phyloP scores from a whole-genome alignment of 2,113 vertebrate genomes.

The Tachuris rubrigastra region DNA sequence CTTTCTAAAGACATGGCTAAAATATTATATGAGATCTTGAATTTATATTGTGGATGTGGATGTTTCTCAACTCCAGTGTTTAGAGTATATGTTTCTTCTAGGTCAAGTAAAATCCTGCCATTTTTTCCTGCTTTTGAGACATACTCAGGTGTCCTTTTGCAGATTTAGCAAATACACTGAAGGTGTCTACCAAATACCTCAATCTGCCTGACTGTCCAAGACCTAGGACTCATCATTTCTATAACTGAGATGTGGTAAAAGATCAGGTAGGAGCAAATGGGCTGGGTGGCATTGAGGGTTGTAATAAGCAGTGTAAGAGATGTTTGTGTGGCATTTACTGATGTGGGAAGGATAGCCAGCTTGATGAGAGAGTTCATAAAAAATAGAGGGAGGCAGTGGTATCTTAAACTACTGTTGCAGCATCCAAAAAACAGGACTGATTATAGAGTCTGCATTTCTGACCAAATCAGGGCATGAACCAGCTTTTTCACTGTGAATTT shows the following conservation, averaged over 20 bases:
- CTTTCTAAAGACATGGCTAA: not conserved
- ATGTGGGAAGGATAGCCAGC: slow-evolving; percentile 41
- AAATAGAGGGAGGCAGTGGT: not conserved
- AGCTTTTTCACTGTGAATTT: not conserved
- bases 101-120: not conserved
- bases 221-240: not conserved
- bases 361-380: slow-evolving; percentile 24
- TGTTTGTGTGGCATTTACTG: slow-evolving; percentile 41
- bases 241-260: not conserved
- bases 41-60: not conserved
- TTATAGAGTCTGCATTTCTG: slow-evolving; percentile 32
- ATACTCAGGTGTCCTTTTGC: not conserved
- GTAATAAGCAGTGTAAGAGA: not conserved
- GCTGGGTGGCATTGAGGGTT: not conserved
- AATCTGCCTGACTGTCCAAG: not conserved
- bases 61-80: accelerated
- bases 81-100: not conserved
- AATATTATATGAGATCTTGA: not conserved
- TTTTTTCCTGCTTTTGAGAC: not conserved
- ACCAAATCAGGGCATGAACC: not conserved
- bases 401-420: not conserved
- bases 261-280: not conserved
- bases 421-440: slow-evolving; percentile 6
- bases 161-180: not conserved
- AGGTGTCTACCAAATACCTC: not conserved